Base-by-base conservation (phyloP, 1,140 invertebrate species). In the Drosophila triauraria region DNA sequence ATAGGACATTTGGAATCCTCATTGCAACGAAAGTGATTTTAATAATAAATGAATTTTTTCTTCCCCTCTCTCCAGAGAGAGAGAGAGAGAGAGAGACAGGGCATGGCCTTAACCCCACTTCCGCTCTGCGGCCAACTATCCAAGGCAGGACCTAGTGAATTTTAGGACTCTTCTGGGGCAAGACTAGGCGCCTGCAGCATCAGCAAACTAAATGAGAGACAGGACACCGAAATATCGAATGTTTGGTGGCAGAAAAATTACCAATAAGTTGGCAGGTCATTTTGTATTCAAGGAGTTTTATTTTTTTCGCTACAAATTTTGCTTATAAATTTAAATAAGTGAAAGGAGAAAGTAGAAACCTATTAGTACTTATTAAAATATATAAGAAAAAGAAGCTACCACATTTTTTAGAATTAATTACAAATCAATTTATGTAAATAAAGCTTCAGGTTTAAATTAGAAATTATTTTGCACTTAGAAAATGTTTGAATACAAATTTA, bases 11-110 rank as follows among this genome's bases (percentile, higher is more conserved):
- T 84, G 84, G 84, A 87, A 84, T 88, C 80, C 86, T 91, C 86
- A 91, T 91, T 91, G 86, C 86, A 91, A 91, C 86, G 86, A 91
- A 91, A 91, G 86, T 91, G 86, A 91, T 91, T 91, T 91, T 91
- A 91, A 91, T 91, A 91, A 91, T 91, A 80, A 86, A 91, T 91
- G 87, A 91, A 82, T 75, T 88, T 75, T 82, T 42, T 56, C 20
- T 6, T 27, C 13, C 43, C n/a, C 4, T 15, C 17, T 56, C 42
- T 48, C 43, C 47, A 46, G 51, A 44, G 48, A 64, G 56, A 15
- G 32, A 54, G 1, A 8, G 5, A 4, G 25, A 17, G 4, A 4
- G 35, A 17, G 32, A 25, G 15, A 7, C 17, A 35, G 60, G 35
- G 47, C 65, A n/a, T 67, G 65, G 27, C 65, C 65, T 44, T 69